Evolutionary conservation across 2,888 invertebrate genomes (phyloP).

Genomic region (Taenaris catops): DNA sequence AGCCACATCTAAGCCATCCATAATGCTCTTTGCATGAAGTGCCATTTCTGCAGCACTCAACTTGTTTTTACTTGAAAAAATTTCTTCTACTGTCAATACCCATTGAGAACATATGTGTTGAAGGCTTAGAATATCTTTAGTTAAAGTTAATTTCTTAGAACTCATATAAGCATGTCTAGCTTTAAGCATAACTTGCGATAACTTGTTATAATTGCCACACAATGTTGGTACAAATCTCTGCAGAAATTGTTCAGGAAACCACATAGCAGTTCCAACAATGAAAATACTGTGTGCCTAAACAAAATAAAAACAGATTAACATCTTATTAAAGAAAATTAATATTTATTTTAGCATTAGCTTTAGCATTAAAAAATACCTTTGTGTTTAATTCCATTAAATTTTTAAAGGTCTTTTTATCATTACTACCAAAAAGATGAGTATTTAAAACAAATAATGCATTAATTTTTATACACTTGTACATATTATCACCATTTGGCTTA

Average conservation of each 20-base stretch:
- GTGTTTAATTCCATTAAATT: conserved; percentile 86
- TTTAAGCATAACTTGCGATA: conserved; percentile 61
- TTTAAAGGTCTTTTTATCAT: conserved; percentile 88
- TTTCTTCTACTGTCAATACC: conserved; percentile 56
- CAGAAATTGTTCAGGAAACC: conserved; percentile 93
- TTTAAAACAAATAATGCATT: conserved; percentile 85
- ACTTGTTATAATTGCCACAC: conserved; percentile 70
- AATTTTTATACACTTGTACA: conserved; percentile 82
- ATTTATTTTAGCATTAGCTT: too few relatives aligned
- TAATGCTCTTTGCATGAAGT: conserved; percentile 55
- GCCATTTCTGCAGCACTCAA: conserved; percentile 66
- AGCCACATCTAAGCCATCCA: conserved; percentile 84
- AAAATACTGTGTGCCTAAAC: conserved; percentile 87
- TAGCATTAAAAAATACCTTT: conserved; percentile 78
- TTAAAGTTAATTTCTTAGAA: conserved; percentile 77
- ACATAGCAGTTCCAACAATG: conserved; percentile 88
- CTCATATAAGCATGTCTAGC: conserved; percentile 79
- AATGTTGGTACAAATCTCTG: conserved; percentile 80
- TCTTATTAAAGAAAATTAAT: neutral
- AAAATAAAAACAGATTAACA: conserved; percentile 11
- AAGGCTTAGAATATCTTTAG: conserved; percentile 80
- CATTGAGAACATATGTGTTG: conserved; percentile 53
- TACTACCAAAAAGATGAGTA: conserved; percentile 86
- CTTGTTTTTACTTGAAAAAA: conserved; percentile 53
- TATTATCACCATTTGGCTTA: conserved; percentile 71